These are phyloP conservation scores for Pedicia rivosa DNA, from an alignment of 2,888 invertebrate genomes.

Conservation along the genomic window DNA sequence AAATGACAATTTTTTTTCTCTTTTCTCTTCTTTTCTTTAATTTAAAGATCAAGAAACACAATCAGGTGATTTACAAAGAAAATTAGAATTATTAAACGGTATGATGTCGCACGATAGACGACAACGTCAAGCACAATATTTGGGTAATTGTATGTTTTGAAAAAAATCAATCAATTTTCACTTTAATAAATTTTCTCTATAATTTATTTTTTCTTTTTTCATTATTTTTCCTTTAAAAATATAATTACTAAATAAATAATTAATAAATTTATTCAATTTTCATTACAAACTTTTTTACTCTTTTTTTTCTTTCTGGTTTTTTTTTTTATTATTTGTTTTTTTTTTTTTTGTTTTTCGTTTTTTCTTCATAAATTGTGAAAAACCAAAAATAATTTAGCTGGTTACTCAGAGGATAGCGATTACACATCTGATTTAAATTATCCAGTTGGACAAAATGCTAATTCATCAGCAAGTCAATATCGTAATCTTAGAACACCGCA, in stretches of 20 bases:
- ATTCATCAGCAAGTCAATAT: constrained; percentile 79
- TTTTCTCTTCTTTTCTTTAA: neutral
- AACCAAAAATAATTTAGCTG: constrained; percentile 49
- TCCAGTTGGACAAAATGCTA: constrained; percentile 71
- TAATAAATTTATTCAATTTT: neutral
- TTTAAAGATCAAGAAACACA: constrained; percentile 59
- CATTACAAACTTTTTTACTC: constrained; percentile 15
- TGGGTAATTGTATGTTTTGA: constrained; percentile 61
- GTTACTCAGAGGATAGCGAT: constrained; percentile 92
- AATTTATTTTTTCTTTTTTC: neutral
- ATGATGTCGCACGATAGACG: constrained; percentile 75
- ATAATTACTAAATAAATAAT: neutral
- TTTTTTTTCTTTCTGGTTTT: constrained; percentile 17
- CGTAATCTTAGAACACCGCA: constrained; percentile 13
- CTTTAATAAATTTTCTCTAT: constrained; percentile 1
- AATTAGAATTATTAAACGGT: constrained; percentile 78
- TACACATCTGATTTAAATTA: constrained; percentile 94
- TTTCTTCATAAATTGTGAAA: neutral
- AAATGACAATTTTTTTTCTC: neutral
- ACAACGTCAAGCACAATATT: constrained; percentile 64
- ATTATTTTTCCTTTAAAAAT: neutral
- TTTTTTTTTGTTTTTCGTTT: too few species aligned
- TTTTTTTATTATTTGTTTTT: too few species aligned
- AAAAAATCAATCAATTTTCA: neutral
- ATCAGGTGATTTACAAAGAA: constrained; percentile 75